These are phyloP conservation scores for Chionodraco myersi DNA, from an alignment of 2,113 vertebrate species.

Conservation along the genomic window DNA sequence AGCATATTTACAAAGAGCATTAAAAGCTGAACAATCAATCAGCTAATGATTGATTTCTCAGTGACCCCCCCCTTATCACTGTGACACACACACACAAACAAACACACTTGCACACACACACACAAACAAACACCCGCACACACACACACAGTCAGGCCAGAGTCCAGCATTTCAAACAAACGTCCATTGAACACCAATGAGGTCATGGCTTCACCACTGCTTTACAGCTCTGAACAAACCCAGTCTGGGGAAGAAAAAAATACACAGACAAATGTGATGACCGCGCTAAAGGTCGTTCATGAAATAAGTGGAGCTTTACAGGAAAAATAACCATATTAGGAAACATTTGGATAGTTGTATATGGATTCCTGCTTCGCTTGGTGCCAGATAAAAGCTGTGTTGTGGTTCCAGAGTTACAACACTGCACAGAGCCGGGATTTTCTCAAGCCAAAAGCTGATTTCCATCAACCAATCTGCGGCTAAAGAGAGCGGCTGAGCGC, in stretches of 20 bases:
- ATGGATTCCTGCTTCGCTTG: slow-evolving; percentile 17
- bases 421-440: slow-evolving; percentile 50
- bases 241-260: background rate
- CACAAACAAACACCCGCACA: background rate
- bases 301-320: slow-evolving; percentile 29
- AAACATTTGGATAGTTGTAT: background rate
- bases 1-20: slow-evolving; percentile 3
- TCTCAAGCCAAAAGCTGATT: slow-evolving; percentile 30
- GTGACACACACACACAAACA: background rate
- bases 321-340: background rate
- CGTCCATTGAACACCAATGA: slow-evolving; percentile 75
- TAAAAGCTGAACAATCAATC: slow-evolving; percentile 2
- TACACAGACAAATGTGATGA: slow-evolving; percentile 2
- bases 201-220: slow-evolving; percentile 67
- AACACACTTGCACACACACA: slow-evolving; percentile 21
- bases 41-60: slow-evolving; percentile 25
- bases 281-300: background rate
- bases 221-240: slow-evolving; percentile 5
- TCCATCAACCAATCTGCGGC: slow-evolving; percentile 11
- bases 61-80: background rate
- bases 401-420: slow-evolving; percentile 7
- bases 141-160: slow-evolving; percentile 56
- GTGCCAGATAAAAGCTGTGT: slow-evolving; percentile 21
- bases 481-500: slow-evolving; percentile 38
- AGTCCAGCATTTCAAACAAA: slow-evolving; percentile 80